Evolutionary conservation across 2,888 invertebrate genomes (phyloP).

Genomic region (Tenthredo amoena): DNA sequence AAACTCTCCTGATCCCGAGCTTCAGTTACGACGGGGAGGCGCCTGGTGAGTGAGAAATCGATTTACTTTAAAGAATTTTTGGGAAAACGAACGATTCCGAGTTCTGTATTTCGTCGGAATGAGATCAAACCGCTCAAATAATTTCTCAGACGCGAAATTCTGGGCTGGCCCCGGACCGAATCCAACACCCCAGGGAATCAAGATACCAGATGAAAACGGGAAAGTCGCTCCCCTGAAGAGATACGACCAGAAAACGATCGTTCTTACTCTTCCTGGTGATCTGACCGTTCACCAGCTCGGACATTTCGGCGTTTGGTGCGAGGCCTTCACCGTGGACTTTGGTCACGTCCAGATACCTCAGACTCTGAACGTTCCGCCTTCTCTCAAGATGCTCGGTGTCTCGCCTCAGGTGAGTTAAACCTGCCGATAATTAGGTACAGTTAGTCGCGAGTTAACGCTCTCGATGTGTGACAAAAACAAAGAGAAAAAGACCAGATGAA

Average conservation of each 20-base stretch:
- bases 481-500: neutral
- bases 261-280: slow-evolving; percentile 92
- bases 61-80: neutral
- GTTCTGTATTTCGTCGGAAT: slow-evolving; percentile 60
- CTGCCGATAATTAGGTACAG: slow-evolving; percentile 61
- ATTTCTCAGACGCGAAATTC: slow-evolving; percentile 91
- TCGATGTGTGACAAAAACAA: slow-evolving; percentile 8
- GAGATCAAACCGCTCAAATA: neutral
- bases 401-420: slow-evolving; percentile 91
- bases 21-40: slow-evolving; percentile 96
- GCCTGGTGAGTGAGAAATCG: slow-evolving; percentile 84
- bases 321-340: slow-evolving; percentile 95
- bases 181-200: slow-evolving; percentile 90
- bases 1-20: slow-evolving; percentile 93
- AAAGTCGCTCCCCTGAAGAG: slow-evolving; percentile 88
- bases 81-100: neutral
- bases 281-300: slow-evolving; percentile 95
- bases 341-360: slow-evolving; percentile 91
- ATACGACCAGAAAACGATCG: slow-evolving; percentile 93
- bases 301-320: slow-evolving; percentile 96
- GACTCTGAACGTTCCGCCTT: slow-evolving; percentile 91
- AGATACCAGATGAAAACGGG: slow-evolving; percentile 95
- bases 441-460: neutral
- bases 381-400: slow-evolving; percentile 95
- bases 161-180: slow-evolving; percentile 93